Evolutionary conservation across 2,113 vertebrate genomes (phyloP).

Genomic region (Pelodiscus sinensis): DNA sequence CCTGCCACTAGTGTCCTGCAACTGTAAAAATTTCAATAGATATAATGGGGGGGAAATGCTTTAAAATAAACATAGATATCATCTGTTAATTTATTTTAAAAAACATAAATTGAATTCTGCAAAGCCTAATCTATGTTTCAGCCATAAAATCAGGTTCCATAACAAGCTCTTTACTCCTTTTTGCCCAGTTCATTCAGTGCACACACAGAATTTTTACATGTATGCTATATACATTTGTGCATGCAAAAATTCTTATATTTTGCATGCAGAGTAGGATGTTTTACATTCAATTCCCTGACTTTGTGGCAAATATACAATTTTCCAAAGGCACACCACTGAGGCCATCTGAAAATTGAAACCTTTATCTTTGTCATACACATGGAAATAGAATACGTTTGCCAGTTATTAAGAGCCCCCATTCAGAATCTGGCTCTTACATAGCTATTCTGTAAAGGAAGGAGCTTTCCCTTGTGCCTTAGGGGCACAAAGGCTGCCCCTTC

Average conservation of each 20-base stretch:
- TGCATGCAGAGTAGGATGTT: not conserved
- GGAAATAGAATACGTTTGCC: not conserved
- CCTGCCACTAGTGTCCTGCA: no score
- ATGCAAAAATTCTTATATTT: not conserved
- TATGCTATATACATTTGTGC: fast-evolving
- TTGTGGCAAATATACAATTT: not conserved
- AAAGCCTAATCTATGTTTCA: not conserved
- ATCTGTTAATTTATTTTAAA: no score
- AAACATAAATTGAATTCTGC: no score
- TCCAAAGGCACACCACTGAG: not conserved
- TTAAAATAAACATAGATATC: no score
- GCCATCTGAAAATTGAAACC: not conserved
- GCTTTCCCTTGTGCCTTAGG: not conserved
- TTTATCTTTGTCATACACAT: not conserved
- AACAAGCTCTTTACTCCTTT: not conserved
- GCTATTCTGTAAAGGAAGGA: not conserved
- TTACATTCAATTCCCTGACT: not conserved
- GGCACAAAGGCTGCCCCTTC: no score
- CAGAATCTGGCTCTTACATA: not conserved
- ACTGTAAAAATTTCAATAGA: no score
- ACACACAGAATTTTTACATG: not conserved
- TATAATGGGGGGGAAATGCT: no score
- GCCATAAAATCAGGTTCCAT: not conserved
- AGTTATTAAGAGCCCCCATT: not conserved
- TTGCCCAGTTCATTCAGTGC: not conserved